These are phyloP conservation scores for Nixonia krombeini DNA, from an alignment of 1,140 invertebrate species.

Conservation along the genomic window DNA sequence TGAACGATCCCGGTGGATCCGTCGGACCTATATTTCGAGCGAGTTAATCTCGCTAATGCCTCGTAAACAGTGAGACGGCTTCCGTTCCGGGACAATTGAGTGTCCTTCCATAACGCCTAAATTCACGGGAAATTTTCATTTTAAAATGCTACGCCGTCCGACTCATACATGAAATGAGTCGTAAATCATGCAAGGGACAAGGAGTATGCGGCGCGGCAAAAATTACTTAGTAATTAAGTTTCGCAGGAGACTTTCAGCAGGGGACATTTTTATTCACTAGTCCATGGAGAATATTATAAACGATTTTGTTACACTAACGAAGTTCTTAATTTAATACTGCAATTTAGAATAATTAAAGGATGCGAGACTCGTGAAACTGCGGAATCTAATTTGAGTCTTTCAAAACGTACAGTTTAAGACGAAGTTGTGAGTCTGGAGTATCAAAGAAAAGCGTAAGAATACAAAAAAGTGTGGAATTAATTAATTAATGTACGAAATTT, in stretches of 20 bases:
- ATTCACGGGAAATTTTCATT: conserved; percentile 43
- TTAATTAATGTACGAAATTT: too few species aligned
- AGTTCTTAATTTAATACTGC: too few species aligned
- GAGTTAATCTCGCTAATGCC: conserved; percentile 60
- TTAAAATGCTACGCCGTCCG: conserved; percentile 39
- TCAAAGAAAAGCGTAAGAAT: too few species aligned
- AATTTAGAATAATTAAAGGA: too few species aligned
- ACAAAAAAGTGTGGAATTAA: too few species aligned
- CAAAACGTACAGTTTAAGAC: too few species aligned
- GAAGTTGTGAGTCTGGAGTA: too few species aligned
- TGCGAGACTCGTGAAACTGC: too few species aligned
- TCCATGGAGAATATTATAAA: too few species aligned
- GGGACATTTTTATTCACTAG: too few species aligned
- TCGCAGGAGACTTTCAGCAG: background rate
- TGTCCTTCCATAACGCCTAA: conserved; percentile 25
- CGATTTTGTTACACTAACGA: too few species aligned
- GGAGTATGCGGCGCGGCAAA: conserved; percentile 26
- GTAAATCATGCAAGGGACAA: conserved; percentile 21
- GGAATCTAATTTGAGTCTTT: too few species aligned
- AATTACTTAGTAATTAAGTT: background rate
- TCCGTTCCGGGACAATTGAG: conserved; percentile 9
- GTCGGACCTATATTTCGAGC: conserved; percentile 41
- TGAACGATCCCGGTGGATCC: conserved; percentile 40
- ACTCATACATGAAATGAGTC: conserved; percentile 42
- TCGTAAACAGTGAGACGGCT: conserved; percentile 52